phyloP scores from a whole-genome alignment of 2,113 vertebrate genomes.

The rat (Rattus norvegicus) region DNA sequence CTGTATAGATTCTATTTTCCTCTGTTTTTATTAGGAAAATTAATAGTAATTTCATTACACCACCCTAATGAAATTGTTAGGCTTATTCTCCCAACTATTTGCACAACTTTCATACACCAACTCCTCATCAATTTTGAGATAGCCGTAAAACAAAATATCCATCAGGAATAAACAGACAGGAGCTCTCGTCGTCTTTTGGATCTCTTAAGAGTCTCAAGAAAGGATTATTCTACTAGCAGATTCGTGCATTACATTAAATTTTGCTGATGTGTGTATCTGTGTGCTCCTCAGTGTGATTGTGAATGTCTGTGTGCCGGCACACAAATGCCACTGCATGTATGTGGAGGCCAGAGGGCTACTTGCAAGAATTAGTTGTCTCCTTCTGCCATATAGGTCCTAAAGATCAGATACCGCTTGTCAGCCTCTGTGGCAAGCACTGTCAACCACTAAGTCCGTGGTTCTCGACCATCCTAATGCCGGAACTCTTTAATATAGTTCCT shows the following conservation, averaged over 20 bases:
- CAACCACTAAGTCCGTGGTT: neutral
- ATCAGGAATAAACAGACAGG: neutral
- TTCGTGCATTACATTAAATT: neutral
- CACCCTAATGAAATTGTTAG: neutral
- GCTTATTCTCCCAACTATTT: neutral
- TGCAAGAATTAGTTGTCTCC: neutral
- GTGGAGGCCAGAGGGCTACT: neutral
- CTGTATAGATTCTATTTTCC: neutral
- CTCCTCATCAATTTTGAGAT: slow-evolving; percentile 8
- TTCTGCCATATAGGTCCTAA: neutral
- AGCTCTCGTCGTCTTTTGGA: neutral
- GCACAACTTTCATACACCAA: neutral
- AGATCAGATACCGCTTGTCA: neutral
- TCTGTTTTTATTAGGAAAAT: neutral
- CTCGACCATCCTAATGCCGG: neutral
- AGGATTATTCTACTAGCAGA: neutral
- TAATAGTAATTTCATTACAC: slow-evolving; percentile 28
- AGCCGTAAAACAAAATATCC: neutral
- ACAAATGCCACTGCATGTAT: neutral
- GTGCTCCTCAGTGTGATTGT: neutral
- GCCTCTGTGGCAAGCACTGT: neutral
- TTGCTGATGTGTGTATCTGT: neutral
- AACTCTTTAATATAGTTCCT: neutral
- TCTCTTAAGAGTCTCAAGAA: neutral
- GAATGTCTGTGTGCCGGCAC: neutral